Evolutionary conservation across 2,797 vertebrate species (phyloP).

Genomic region (Prunella strophiata): DNA sequence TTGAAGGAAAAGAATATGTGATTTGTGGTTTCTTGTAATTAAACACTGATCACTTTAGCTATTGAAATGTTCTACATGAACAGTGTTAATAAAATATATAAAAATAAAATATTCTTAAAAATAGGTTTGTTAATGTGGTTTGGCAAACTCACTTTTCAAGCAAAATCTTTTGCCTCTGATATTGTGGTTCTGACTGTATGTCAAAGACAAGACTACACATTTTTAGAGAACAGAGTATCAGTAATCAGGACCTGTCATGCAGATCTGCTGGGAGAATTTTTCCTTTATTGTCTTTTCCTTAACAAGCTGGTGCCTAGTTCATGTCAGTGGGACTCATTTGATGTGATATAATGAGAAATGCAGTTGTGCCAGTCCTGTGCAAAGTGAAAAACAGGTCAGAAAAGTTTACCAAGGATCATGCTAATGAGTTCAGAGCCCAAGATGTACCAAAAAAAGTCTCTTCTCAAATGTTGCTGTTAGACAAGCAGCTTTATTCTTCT

Average conservation of each 20-base stretch:
- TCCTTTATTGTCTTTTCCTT: conserved; percentile 6
- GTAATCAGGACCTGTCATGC: conserved; percentile 15
- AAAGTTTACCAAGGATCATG: conserved; percentile 52
- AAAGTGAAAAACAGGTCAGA: conserved; percentile 38
- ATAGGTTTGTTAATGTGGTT: neutral
- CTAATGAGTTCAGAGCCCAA: conserved; percentile 56
- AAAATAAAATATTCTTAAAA: neutral
- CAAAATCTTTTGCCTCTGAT: neutral
- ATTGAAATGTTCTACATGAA: neutral
- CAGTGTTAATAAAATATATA: neutral
- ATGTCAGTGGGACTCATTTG: conserved; percentile 27
- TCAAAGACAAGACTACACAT: neutral
- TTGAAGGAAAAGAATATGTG: neutral
- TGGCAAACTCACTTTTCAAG: neutral
- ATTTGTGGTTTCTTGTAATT: neutral
- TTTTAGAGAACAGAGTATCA: neutral
- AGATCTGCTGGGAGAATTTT: conserved; percentile 21
- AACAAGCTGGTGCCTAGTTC: conserved; percentile 30
- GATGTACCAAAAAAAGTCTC: neutral
- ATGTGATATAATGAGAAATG: conserved; percentile 52
- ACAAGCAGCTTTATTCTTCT: conserved; percentile 32
- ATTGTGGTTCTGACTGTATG: neutral
- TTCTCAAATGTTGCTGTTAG: neutral
- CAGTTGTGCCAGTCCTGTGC: neutral
- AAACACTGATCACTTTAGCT: neutral